Evolutionary conservation across 1,140 invertebrate genomes (phyloP), one percentile per base, ranked within the genome.

Genomic region (Hycleus cichorii): DNA sequence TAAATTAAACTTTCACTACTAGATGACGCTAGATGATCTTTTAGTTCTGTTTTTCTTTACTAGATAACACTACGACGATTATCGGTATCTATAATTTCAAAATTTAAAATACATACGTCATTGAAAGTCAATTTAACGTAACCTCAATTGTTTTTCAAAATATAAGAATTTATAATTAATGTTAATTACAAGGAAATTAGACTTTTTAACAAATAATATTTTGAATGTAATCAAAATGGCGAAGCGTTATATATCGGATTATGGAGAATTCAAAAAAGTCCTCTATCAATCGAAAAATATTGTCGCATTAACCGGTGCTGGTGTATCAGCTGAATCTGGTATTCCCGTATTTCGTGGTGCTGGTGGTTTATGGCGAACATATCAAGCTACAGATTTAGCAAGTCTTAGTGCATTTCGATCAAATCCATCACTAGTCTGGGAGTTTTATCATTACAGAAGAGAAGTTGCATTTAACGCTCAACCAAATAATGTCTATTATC

Each of bases 301-400:
- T 46, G 78, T 89, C 18, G 83, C 87, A 42, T 67, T 91, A 38
- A 89, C 87, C 49, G 89, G 89, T 4, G 88, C 88, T 48, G 88
- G 88, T 50, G 77, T 90, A 42, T 89, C 87, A 49, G 88, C 88
- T 3, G 89, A 91, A 74, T 89, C 86, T 64, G 90, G 90, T 12
- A 83, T 92, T 39, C 89, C 89, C 44, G 90, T 89, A 27, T 92
- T 91, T 72, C 73, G 89, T 56, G 89, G 89, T 46, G 76, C 82
- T 44, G 87, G 86, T 11, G 89, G 89, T 24, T 82, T 83, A 46
- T 92, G 90, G 90, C 79, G 88, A 62, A 87, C 78, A 12, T 63
- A 79, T 59, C 71, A 74, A 40, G 71, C 78, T 1, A 68, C 74
- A 3, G 66, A 76, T 47, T 66, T 82, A 55, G 79, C 80, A 4